Evolutionary conservation across 2,888 invertebrate species (phyloP), one percentile per base, ranked within the genome.

Genomic region (Lycocerus yunnanus): DNA sequence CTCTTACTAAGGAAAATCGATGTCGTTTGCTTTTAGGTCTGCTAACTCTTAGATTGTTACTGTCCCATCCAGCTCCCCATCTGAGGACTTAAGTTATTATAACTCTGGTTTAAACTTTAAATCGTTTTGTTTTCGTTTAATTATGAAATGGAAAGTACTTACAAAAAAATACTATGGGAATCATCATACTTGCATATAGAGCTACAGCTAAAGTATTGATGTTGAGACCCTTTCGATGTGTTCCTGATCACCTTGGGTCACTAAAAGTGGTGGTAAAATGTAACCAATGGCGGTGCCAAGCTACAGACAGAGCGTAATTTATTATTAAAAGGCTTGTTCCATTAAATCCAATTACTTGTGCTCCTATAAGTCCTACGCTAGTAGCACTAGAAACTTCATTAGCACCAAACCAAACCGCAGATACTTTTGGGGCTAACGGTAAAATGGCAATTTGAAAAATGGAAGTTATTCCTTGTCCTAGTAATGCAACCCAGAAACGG

Each of bases 371-470:
- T 6, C 99, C 99, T 78, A 98, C 92, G 83, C 98, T 96, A 88
- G 97, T 98, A 0, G 99, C 99, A 0, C 96, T 96, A 10, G 98
- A 97, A 14, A 98, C 97, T 88, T 98, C 95, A 83, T 95, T 93
- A 0, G 96, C 93, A 3, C 97, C 97, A 85, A 99, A 99, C 98
- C 98, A 99, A 58, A 97, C 95, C 0, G 98, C 97, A 0, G 98
- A 98, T 79, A 98, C 88, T 68, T 93, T 89, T 0, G 98, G 94
- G 0, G 98, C 98, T 70, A 98, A 91, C 80, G 96, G 96, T 60
- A 98, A 89, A 72, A 98, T 93, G 88, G 97, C 98, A 15, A 97
- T 93, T 88, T 98, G 97, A 18, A 97, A 94, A 13, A 93, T 83
- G 1, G 94, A 94, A 74, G 94, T 93, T 78, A 98, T 89, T 0